phyloP scores from a whole-genome alignment of 2,113 vertebrate genomes.

The Megaleporinus macrocephalus region DNA sequence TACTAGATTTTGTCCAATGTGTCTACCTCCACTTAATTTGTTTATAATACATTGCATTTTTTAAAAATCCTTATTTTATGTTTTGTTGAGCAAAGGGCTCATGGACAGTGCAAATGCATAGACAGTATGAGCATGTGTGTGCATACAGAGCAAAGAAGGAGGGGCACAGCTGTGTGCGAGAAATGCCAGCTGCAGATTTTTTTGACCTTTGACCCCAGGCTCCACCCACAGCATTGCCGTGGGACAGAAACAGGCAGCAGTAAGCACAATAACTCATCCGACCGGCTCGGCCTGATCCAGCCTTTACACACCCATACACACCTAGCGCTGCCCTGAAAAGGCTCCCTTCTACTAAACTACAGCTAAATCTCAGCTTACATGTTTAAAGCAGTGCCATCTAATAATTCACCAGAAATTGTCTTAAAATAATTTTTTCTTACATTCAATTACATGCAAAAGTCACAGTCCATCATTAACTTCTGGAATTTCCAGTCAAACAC shows the following conservation, averaged over 20 bases:
- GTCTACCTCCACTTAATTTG: not conserved
- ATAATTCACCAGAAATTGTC: not conserved
- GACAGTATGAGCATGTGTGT: not conserved
- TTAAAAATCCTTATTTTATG: no score
- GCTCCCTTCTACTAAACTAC: not conserved
- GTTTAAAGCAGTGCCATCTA: not conserved
- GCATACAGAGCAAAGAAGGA: not conserved
- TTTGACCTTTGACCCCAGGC: constrained; percentile 66
- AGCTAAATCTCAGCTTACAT: not conserved
- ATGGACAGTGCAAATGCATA: not conserved
- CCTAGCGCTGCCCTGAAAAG: not conserved
- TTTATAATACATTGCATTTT: not conserved
- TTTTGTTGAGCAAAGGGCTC: constrained; percentile 33
- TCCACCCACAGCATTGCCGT: constrained; percentile 61
- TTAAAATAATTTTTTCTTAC: no score
- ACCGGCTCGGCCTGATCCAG: constrained; percentile 66
- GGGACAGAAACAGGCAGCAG: constrained; percentile 59
- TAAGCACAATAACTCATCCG: constrained; percentile 55
- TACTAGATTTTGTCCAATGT: no score
- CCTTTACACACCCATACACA: constrained; percentile 27
- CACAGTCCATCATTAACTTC: no score
- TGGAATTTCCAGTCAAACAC: no score
- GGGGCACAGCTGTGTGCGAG: constrained; percentile 61
- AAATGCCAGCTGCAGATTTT: constrained; percentile 55
- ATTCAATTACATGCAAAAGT: no score